Conservation (phyloP, 2,113 vertebrate genomes). For the Proterorhinus semilunaris region DNA sequence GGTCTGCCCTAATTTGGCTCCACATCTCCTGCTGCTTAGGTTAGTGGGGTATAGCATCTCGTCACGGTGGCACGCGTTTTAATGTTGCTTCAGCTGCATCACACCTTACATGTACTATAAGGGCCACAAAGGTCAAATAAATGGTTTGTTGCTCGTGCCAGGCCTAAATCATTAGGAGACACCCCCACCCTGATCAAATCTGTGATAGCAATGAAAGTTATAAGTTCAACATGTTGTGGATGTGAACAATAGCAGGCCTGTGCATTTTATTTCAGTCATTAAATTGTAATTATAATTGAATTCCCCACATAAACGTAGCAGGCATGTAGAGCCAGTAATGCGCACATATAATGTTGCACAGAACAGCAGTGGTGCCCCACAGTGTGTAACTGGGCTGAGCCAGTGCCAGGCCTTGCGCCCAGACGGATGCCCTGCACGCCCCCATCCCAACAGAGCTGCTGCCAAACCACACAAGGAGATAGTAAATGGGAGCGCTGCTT, state of each 20-base stretch:
- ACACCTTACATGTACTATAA: conserved; percentile 44
- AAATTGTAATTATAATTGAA: conserved; percentile 66
- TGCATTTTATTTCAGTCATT: conserved; percentile 49
- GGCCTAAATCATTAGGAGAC: conserved; percentile 37
- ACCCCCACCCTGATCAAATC: conserved; percentile 31
- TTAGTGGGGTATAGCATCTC: conserved; percentile 48
- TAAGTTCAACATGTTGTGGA: conserved; percentile 53
- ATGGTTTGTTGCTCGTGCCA: conserved; percentile 44
- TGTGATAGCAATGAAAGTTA: conserved; percentile 32
- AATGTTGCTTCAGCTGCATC: conserved; percentile 53
- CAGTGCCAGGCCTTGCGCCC: conserved; percentile 67
- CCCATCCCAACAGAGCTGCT: conserved; percentile 58
- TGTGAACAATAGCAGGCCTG: conserved; percentile 52
- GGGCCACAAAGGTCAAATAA: conserved; percentile 57
- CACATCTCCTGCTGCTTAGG: conserved; percentile 23
- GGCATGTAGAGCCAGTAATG: conserved; percentile 15
- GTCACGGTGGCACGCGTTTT: conserved; percentile 47
- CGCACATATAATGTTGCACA: conserved; percentile 39
- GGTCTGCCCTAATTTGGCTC: conserved; percentile 37
- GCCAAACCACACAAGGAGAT: conserved; percentile 79
- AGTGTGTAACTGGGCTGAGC: conserved; percentile 51
- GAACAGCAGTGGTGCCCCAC: conserved; percentile 63
- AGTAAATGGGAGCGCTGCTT: conserved; percentile 63
- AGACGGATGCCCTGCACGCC: conserved; percentile 71
- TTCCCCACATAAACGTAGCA: conserved; percentile 32